Percentiles rank a stretch among this genome's conserved stretches.
Evolutionary conservation across 2,797 vertebrate genomes (phyloP).

Genomic region (Esox masquinongy): DNA sequence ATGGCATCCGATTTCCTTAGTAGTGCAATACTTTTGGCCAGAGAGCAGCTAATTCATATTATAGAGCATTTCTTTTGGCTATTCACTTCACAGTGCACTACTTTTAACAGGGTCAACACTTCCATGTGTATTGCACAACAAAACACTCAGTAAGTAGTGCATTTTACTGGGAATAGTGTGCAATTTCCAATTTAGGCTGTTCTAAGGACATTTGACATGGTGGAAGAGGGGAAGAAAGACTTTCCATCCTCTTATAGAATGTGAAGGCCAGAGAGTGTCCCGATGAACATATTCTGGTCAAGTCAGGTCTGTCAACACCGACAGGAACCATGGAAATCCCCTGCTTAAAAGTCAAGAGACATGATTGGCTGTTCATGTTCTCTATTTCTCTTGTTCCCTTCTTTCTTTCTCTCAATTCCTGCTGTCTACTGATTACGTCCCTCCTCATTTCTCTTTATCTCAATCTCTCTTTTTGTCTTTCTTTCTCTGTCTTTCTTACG

Average conservation of each 20-base stretch:
- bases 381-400: not conserved
- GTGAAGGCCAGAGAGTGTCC: not conserved
- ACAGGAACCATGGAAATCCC: not conserved
- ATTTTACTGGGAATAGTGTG: not conserved
- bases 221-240: not conserved
- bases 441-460: not conserved
- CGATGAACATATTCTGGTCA: not conserved
- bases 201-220: not conserved
- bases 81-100: not conserved
- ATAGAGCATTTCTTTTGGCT: not conserved
- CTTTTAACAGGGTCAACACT: not conserved
- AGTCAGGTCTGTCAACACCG: not conserved
- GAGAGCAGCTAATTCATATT: not conserved
- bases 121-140: not conserved
- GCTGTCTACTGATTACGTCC: not conserved
- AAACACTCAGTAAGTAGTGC: not conserved
- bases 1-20: too few species aligned
- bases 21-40: too few species aligned
- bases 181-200: not conserved
- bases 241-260: not conserved
- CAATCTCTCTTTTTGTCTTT: not conserved
- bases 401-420: not conserved
- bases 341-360: not conserved
- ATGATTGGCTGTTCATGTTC: not conserved
- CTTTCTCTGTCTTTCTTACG: not conserved